Percentiles rank a stretch among this genome's conserved stretches.
phyloP scores from a whole-genome alignment of 1,140 invertebrate species.

The Macrostomum lignano region DNA sequence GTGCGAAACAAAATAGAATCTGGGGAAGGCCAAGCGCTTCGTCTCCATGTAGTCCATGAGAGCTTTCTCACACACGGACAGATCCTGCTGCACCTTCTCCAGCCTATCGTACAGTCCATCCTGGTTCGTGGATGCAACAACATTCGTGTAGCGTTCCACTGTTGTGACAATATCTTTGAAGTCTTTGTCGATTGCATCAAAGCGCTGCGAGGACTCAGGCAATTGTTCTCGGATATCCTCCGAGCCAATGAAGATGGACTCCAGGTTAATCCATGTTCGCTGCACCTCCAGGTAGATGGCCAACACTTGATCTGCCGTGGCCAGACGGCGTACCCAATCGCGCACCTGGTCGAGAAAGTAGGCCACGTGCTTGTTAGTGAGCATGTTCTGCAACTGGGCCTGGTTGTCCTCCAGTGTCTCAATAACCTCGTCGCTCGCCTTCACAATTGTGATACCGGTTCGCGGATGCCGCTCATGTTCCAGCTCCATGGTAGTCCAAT shows the following conservation, averaged over 20 bases:
- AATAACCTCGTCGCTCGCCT: slow-evolving; percentile 70
- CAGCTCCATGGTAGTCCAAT: slow-evolving; percentile 70
- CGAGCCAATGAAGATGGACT: slow-evolving; percentile 86
- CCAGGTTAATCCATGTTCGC: slow-evolving; percentile 74
- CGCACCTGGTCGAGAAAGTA: slow-evolving; percentile 77
- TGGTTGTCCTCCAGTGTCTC: slow-evolving; percentile 89
- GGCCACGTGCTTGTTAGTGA: slow-evolving; percentile 82
- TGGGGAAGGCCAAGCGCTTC: slow-evolving; percentile 71
- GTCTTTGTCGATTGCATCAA: slow-evolving; percentile 59
- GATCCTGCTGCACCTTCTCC: slow-evolving; percentile 48
- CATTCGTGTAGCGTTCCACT: slow-evolving; percentile 35
- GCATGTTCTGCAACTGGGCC: slow-evolving; percentile 67
- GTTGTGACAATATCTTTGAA: slow-evolving; percentile 39
- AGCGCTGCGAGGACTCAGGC: slow-evolving; percentile 63
- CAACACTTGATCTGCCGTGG: slow-evolving; percentile 57
- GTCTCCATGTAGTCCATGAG: slow-evolving; percentile 82
- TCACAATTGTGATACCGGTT: slow-evolving; percentile 49
- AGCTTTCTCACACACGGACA: slow-evolving; percentile 79
- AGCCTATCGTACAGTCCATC: slow-evolving; percentile 44
- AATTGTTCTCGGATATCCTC: slow-evolving; percentile 78
- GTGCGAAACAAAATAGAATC: slow-evolving; percentile 85
- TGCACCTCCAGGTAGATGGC: slow-evolving; percentile 81
- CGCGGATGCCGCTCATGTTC: slow-evolving; percentile 56
- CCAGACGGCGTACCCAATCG: slow-evolving; percentile 66
- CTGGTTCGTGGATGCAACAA: slow-evolving; percentile 59